These are phyloP conservation scores for Sarcophaga bullata DNA, from an alignment of 1,140 invertebrate genomes.

Conservation along the genomic window DNA sequence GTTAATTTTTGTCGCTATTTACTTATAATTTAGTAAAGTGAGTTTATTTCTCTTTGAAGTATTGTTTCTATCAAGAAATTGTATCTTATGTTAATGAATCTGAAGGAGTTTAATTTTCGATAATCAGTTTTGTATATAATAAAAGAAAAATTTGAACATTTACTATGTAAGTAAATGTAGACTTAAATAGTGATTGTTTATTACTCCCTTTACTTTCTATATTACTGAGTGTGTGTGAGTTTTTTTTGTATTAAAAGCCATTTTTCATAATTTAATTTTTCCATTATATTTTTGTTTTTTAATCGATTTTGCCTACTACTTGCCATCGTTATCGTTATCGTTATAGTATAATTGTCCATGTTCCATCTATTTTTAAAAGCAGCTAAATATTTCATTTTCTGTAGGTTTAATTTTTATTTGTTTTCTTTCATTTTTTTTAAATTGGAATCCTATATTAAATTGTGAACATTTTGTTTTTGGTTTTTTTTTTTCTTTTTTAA, in stretches of 20 bases:
- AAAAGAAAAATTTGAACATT: no score
- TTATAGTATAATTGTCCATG: constrained; percentile 3
- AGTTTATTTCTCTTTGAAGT: neutral
- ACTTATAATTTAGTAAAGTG: neutral
- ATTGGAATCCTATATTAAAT: constrained; percentile 50
- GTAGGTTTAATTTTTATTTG: constrained; percentile 43
- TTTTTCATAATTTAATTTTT: constrained; percentile 12
- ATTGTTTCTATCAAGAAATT: neutral
- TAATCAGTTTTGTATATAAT: no score
- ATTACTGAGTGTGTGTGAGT: neutral
- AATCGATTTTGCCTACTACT: constrained; percentile 18
- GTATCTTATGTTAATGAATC: neutral
- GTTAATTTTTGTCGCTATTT: neutral
- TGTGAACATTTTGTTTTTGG: constrained; percentile 48
- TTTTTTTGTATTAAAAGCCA: neutral
- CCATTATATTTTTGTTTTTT: neutral
- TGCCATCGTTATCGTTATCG: neutral
- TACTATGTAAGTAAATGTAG: no score
- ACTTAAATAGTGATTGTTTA: no score
- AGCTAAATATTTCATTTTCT: constrained; percentile 45
- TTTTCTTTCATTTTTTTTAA: constrained; percentile 42
- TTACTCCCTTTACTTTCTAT: no score
- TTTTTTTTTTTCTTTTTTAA: constrained; percentile 52
- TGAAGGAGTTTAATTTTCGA: neutral
- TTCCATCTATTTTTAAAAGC: constrained; percentile 29